Base-by-base conservation (phyloP, 2,797 vertebrate species). In the Spea hammondii region DNA sequence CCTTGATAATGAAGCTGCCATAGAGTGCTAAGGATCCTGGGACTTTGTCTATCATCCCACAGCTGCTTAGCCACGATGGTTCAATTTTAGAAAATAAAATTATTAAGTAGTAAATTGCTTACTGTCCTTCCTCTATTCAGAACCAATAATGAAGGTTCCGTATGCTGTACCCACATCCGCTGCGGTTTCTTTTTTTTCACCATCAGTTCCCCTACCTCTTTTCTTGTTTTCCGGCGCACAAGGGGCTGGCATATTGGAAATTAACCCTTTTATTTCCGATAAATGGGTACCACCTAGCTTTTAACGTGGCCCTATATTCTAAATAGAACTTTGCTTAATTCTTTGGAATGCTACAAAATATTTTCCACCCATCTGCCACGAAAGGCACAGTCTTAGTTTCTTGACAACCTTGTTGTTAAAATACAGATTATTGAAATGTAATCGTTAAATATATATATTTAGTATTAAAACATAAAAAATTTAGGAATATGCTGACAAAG, bases 31-130 rank as follows among this genome's bases (percentile, higher is more conserved):
- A 69, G 14, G 49, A 45, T 11, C 45, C 49, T 62, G 59, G 50
- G 32, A 47, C 1, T 9, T 13, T 0, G 14, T 50, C 13, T 68
- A 44, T 7, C 5, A 47, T 32, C 12, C 65, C 81, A 83, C 83
- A 86, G 85, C 64, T 88, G 86, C 83, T 77, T 83, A 83, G 85
- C 54, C 74, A 77, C 66, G 64, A 17, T 80, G 83, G 84, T 87
- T 88, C 87, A 88, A 89, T 89, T 87, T 88, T 88, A 87, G 87
- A 86, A 88, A 86, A 83, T 83, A 86, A 85, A 90, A 86, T 84
- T 87, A 84, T 83, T 0, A 6, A 87, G 84, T 78, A 84, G 84
- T 86, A 84, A 79, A 86, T 79, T 68, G 83, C 81, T 85, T 79
- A 77, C 80, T 82, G 84, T 86, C 82, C 85, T 87, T 87, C 86